Evolutionary conservation across 53 echinoderm and acorn worm species (phyloP).

Genomic region (Patiria pectinifera): DNA sequence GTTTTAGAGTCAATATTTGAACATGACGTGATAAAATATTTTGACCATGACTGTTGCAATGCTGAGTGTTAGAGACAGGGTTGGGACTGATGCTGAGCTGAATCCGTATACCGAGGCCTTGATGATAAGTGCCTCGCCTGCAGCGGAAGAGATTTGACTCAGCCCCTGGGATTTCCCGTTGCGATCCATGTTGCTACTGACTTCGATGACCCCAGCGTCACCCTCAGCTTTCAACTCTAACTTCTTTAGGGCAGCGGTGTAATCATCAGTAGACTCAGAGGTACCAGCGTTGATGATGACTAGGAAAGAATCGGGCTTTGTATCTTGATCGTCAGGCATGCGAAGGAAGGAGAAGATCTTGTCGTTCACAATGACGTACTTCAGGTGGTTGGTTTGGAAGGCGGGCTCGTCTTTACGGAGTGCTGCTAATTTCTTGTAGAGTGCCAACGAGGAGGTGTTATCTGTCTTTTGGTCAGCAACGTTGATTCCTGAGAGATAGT

Average conservation of each 20-base stretch:
- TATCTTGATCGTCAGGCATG: slow-evolving; percentile 61
- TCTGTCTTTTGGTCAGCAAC: slow-evolving; percentile 70
- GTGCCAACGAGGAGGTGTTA: slow-evolving; percentile 66
- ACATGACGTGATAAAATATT: not conserved
- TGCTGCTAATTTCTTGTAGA: slow-evolving; percentile 73
- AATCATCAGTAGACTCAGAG: slow-evolving; percentile 60
- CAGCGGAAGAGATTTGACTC: slow-evolving; percentile 41
- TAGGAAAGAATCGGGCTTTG: slow-evolving; percentile 60
- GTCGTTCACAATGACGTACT: slow-evolving; percentile 71
- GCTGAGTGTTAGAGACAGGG: not conserved
- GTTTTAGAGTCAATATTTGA: not conserved
- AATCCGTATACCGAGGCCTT: not conserved
- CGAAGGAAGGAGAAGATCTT: slow-evolving; percentile 80
- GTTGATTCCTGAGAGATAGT: slow-evolving; percentile 69
- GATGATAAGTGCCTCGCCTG: slow-evolving; percentile 85
- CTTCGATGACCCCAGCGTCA: slow-evolving; percentile 54
- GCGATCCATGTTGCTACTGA: slow-evolving; percentile 78
- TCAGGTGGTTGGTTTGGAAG: slow-evolving; percentile 51
- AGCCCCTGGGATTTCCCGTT: slow-evolving; percentile 63
- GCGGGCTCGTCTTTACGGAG: slow-evolving; percentile 68
- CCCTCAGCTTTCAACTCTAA: slow-evolving; percentile 15
- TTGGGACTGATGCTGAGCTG: slow-evolving; percentile 14
- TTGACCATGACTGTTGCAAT: not conserved
- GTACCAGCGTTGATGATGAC: slow-evolving; percentile 84
- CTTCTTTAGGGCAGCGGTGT: not conserved